Percentiles rank a stretch among this genome's conserved stretches.
Conservation (phyloP, 2,797 vertebrate genomes). For the Columba guinea region DNA sequence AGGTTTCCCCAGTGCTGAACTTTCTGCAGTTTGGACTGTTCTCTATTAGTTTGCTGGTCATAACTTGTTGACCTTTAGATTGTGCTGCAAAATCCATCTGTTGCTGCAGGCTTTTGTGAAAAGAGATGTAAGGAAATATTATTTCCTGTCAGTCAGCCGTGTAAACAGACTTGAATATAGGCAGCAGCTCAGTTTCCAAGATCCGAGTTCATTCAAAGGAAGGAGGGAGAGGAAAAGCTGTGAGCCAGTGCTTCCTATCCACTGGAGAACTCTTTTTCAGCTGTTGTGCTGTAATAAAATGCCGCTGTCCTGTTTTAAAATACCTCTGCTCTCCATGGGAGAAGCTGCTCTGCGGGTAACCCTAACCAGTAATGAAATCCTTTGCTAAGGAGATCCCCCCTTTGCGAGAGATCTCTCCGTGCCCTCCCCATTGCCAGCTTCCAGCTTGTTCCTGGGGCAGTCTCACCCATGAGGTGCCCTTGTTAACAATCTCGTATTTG, state of each 20-base stretch:
- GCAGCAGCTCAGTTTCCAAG: background rate
- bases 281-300: constrained; percentile 9
- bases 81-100: constrained; percentile 47
- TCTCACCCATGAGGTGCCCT: background rate
- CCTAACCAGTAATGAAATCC: background rate
- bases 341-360: background rate
- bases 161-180: constrained; percentile 17
- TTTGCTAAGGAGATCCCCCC: background rate
- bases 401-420: background rate
- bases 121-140: constrained; percentile 35
- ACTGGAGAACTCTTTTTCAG: constrained; percentile 14
- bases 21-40: constrained; percentile 1
- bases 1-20: constrained; percentile 10
- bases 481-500: background rate
- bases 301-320: constrained; percentile 2
- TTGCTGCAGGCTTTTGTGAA: constrained; percentile 40
- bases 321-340: background rate
- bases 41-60: constrained; percentile 14
- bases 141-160: background rate
- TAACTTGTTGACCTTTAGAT: constrained; percentile 52
- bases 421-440: background rate
- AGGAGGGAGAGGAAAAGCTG: background rate
- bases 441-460: background rate
- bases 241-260: background rate
- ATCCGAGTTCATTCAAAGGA: background rate